Base-by-base conservation (phyloP, 2,797 vertebrate species). In the Microhierax caerulescens region DNA sequence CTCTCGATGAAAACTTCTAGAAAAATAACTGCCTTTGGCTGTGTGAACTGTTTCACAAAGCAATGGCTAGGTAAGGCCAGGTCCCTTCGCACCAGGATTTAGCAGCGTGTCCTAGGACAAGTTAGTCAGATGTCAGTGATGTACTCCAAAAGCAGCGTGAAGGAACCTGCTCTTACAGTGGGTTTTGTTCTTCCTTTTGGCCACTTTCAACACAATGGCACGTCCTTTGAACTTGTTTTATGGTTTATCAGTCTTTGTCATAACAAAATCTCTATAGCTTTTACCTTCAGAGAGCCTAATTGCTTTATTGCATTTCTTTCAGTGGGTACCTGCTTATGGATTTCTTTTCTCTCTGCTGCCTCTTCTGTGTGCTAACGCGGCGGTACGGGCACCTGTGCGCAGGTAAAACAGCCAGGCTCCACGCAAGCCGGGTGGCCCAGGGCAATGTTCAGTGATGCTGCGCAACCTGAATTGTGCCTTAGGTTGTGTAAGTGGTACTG, bases 381-480 rank as follows among this genome's bases (percentile, higher is more conserved):
- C 45, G 10, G 51, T 3, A 18, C 0, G 2, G 63, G 8, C 1
- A 2, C 6, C 43, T 17, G 10, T 7, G 64, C 1, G 5, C 3
- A 12, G 72, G 34, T 4, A 5, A 34, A 32, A 11, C 8, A 2
- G 39, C 7, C 13, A 13, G 9, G 30, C 72, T 30, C 28, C 12
- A 2, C 48, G 20, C 0, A 1, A 15, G 57, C 4, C 3, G 21
- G 30, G 67, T 11, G 15, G 5, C 5, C 27, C 32, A 4, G 39
- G 75, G 6, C 5, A 7, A 22, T 0, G 28, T 1, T 28, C 68
- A 7, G 48, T 0, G 2, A 7, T 6, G 51, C 2, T 41, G 51
- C 72, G 63, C 63, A 63, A 7, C 77, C 51, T 9, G 22, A n/a
- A 4, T 10, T 45, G 81, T 20, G 18, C 51, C 56, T 48, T 4